Evolutionary conservation across 2,888 invertebrate species (phyloP), one percentile per base, ranked within the genome.

Genomic region (Netelia melanura): DNA sequence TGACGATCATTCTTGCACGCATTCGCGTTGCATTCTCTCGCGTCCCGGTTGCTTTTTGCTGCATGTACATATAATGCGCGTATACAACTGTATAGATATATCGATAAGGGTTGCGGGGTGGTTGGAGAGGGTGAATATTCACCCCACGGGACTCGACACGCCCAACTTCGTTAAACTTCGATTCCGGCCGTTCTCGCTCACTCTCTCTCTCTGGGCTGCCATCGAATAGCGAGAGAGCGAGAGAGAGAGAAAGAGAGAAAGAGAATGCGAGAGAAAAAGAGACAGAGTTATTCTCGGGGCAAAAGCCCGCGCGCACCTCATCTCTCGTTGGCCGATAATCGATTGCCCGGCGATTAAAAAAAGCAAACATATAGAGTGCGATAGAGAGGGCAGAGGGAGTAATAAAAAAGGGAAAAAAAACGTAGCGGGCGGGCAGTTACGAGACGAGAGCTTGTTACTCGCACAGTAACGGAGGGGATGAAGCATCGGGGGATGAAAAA

Each of bases 121-220:
- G 81, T 62, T 11, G 52, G 70, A 58, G 67, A 64, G 81, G 58
- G 77, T 64, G 83, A 77, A 81, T 80, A 85, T 75, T 83, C 80
- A 83, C 75, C 72, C 84, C 81, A 64, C 70, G 67, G 75, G 81
- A 70, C 70, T 80, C 89, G 89, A 88, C 89, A 88, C 89, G 88
- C 88, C 90, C 89, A 92, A 91, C 90, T 91, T 92, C 90, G 89
- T 92, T 92, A 92, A 92, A 91, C 90, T 90, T 90, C 92, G 90
- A 92, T 92, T 92, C 90, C 90, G 89, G 90, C 86, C 89, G 88
- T 88, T 85, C 85, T 89, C 84, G 88, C 89, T 88, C 77, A 78
- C 21, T 21, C 21, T 21, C 21, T 17, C 83, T 71, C 84, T 38
- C 79, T 52, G 76, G 52, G 67, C 52, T 67, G 71, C 44, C 68